phyloP scores from a whole-genome alignment of 1,140 invertebrate genomes.

The Berghia stephanieae region DNA sequence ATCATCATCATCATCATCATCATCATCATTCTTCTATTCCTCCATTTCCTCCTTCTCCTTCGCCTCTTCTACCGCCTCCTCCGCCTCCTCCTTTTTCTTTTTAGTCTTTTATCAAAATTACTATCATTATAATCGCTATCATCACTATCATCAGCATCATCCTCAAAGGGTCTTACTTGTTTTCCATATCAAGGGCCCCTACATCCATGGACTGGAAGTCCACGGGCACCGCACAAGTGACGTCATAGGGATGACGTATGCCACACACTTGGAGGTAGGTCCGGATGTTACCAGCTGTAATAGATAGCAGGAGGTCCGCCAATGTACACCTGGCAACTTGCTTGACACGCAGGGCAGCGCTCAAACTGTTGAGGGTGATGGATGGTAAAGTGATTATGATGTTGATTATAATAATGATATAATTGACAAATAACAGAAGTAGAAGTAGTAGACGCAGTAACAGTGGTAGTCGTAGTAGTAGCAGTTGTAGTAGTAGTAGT shows the following conservation, averaged over 20 bases:
- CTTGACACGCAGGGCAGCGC: slow-evolving; percentile 65
- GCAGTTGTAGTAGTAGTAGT: neutral
- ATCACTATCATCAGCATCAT: too few relatives aligned
- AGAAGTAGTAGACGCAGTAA: too few relatives aligned
- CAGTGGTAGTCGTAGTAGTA: too few relatives aligned
- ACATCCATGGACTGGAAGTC: slow-evolving; percentile 64
- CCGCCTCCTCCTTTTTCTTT: too few relatives aligned
- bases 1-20: too few relatives aligned
- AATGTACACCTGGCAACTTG: slow-evolving; percentile 71
- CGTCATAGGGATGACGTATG: slow-evolving; percentile 67
- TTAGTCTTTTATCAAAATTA: too few relatives aligned
- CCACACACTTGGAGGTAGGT: slow-evolving; percentile 66
- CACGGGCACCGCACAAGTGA: slow-evolving; percentile 68
- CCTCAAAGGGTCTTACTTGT: too few relatives aligned
- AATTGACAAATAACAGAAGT: too few relatives aligned
- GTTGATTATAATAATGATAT: slow-evolving; percentile 32
- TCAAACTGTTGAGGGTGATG: slow-evolving; percentile 39
- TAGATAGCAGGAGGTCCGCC: slow-evolving; percentile 71
- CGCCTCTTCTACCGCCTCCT: too few relatives aligned
- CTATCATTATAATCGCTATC: too few relatives aligned
- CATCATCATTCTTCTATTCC: too few relatives aligned
- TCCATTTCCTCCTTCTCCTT: too few relatives aligned
- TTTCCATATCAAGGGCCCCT: slow-evolving; percentile 21
- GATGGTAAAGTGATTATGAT: slow-evolving; percentile 62
- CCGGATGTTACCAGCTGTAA: slow-evolving; percentile 69